phyloP scores from a whole-genome alignment of 2,888 invertebrate genomes.

The Pseudococcus viburni region DNA sequence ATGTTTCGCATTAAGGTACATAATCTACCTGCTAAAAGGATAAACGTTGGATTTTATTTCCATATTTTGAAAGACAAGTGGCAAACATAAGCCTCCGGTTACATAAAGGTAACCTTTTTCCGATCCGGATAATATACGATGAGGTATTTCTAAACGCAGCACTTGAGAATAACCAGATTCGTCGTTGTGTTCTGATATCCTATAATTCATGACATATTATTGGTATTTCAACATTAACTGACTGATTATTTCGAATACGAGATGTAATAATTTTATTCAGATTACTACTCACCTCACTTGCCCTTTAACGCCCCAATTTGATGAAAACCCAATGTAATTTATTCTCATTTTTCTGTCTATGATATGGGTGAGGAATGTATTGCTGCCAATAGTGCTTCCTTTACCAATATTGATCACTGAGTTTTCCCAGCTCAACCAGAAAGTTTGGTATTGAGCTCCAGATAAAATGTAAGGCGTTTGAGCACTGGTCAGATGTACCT shows the following conservation, averaged over 20 bases:
- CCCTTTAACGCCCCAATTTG: conserved; percentile 77
- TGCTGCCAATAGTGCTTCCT: conserved; percentile 75
- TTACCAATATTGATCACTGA: conserved; percentile 76
- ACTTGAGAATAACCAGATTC: conserved; percentile 81
- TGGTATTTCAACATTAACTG: background rate
- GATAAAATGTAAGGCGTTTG: conserved; percentile 76
- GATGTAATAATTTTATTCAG: conserved; percentile 28
- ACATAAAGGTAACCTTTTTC: conserved; percentile 77
- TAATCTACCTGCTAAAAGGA: conserved; percentile 50
- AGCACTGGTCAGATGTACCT: conserved; percentile 76
- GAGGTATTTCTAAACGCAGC: conserved; percentile 77
- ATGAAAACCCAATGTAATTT: conserved; percentile 78
- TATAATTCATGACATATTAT: conserved; percentile 70
- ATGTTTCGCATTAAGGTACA: too few species aligned
- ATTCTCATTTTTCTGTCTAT: conserved; percentile 76
- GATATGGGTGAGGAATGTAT: conserved; percentile 77
- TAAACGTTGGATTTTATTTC: conserved; percentile 24
- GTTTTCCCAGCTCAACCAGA: conserved; percentile 81
- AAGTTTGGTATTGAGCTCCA: conserved; percentile 76
- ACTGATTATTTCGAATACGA: conserved; percentile 24
- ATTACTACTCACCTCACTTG: conserved; percentile 75
- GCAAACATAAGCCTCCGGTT: conserved; percentile 77
- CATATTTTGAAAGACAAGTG: conserved; percentile 69
- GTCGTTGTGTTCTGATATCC: conserved; percentile 81
- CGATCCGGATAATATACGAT: conserved; percentile 78